Conservation (phyloP, 1,140 invertebrate species). For the Cecropterus lyciades region DNA sequence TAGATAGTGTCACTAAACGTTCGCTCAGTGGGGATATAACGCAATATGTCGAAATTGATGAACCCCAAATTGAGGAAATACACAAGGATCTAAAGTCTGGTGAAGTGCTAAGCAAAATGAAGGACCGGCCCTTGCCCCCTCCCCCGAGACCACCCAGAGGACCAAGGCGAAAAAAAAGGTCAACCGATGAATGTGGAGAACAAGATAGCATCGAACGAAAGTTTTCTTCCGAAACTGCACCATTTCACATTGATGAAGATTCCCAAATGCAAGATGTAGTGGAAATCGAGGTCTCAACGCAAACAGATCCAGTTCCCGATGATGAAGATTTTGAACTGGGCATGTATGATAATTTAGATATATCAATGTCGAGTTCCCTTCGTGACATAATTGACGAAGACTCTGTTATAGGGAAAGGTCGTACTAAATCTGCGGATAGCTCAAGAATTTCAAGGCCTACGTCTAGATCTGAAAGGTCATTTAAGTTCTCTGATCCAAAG, state of each 20-base stretch:
- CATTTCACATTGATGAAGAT: constrained; percentile 37
- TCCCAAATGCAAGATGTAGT: constrained; percentile 64
- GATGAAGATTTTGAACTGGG: constrained; percentile 89
- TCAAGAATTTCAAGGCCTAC: constrained; percentile 75
- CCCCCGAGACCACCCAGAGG: constrained; percentile 90
- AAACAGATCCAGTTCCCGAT: constrained; percentile 92
- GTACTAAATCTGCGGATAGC: constrained; percentile 53
- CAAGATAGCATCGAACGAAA: constrained; percentile 41
- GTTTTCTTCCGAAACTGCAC: constrained; percentile 36
- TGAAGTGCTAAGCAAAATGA: constrained; percentile 91
- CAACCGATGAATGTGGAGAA: constrained; percentile 60
- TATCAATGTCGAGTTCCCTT: constrained; percentile 75
- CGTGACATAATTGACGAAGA: constrained; percentile 74
- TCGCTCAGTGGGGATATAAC: constrained; percentile 80
- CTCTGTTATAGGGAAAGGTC: constrained; percentile 59
- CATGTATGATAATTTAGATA: constrained; percentile 81
- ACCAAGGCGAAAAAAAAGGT: constrained; percentile 77
- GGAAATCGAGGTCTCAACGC: constrained; percentile 90
- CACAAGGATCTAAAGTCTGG: constrained; percentile 88
- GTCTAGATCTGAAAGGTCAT: constrained; percentile 80
- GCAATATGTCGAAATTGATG: constrained; percentile 87
- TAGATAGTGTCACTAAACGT: constrained; percentile 70
- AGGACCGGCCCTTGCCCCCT: constrained; percentile 91
- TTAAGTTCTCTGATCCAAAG: constrained; percentile 84
- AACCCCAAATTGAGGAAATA: constrained; percentile 78